Conservation (phyloP, 2,797 vertebrate species). For the Xenops minutus region DNA sequence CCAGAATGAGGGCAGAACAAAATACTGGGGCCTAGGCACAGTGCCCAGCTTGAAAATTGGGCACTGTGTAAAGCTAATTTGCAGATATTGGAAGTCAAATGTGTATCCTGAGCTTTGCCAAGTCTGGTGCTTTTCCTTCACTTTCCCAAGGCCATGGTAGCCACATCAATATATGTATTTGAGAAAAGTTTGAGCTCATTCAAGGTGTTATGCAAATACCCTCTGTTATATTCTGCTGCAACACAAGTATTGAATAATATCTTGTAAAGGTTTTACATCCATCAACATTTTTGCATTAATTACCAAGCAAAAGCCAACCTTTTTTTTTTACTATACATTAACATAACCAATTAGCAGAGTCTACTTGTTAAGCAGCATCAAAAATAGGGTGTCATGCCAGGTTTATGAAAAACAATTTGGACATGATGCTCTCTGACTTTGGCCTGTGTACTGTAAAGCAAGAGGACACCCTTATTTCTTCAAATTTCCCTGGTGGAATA, state of each 20-base stretch:
- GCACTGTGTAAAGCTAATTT: background rate
- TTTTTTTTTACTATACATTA: background rate
- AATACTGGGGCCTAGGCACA: constrained; percentile 17
- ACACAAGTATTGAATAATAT: background rate
- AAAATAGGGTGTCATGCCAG: background rate
- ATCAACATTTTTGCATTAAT: background rate
- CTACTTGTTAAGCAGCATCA: background rate
- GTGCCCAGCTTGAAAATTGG: constrained; percentile 13
- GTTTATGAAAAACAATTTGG: background rate
- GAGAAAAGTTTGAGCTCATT: background rate
- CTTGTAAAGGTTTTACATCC: background rate
- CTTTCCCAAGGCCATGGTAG: background rate
- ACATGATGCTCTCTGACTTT: background rate
- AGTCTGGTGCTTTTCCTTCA: constrained; percentile 23
- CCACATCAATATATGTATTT: background rate
- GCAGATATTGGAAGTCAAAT: background rate
- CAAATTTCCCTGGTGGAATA: background rate
- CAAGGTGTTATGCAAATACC: background rate
- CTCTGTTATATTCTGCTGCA: background rate
- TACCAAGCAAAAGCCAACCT: background rate
- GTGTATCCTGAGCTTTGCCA: background rate
- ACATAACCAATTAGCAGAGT: background rate
- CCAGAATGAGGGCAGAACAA: constrained; percentile 34
- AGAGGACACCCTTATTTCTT: background rate
- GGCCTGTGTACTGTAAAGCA: background rate